Percentiles rank a stretch among this genome's conserved stretches.
Evolutionary conservation across 2,888 invertebrate genomes (phyloP).

Genomic region (Lydus trimaculatus): DNA sequence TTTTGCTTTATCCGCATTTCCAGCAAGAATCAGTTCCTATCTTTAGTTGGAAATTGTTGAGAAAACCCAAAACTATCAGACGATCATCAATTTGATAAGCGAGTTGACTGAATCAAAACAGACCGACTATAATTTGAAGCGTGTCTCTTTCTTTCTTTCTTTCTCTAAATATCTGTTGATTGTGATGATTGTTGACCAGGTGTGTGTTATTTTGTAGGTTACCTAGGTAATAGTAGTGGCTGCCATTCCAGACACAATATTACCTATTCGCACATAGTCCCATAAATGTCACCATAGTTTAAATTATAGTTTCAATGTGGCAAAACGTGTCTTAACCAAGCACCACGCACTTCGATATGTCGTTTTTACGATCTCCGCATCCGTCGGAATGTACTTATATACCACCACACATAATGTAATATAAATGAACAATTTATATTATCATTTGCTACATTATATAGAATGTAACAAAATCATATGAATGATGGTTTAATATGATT

Average conservation of each 20-base stretch:
- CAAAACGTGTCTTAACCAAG: slow-evolving; percentile 42
- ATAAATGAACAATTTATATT: slow-evolving; percentile 53
- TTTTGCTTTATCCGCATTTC: too few species aligned
- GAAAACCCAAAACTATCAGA: too few species aligned
- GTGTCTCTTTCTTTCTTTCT: too few species aligned
- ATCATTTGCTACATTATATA: slow-evolving; percentile 49
- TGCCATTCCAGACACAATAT: background rate
- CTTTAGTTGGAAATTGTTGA: too few species aligned
- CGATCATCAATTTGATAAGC: too few species aligned
- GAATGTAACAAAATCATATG: slow-evolving; percentile 2
- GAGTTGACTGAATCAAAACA: too few species aligned
- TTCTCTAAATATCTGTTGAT: too few species aligned
- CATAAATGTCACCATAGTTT: slow-evolving; percentile 56
- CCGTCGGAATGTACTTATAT: slow-evolving; percentile 45
- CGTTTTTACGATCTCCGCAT: slow-evolving; percentile 53
- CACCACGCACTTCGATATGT: slow-evolving; percentile 39
- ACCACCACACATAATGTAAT: background rate
- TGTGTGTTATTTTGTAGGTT: too few species aligned
- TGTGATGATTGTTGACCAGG: too few species aligned
- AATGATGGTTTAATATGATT: background rate
- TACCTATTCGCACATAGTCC: slow-evolving; percentile 42
- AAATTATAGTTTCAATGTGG: slow-evolving; percentile 58
- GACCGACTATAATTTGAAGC: too few species aligned
- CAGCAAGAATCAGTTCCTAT: too few species aligned
- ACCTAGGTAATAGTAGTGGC: background rate